Base-by-base conservation (phyloP, 2,888 invertebrate species). In the Peribatodes rhomboidaria region DNA sequence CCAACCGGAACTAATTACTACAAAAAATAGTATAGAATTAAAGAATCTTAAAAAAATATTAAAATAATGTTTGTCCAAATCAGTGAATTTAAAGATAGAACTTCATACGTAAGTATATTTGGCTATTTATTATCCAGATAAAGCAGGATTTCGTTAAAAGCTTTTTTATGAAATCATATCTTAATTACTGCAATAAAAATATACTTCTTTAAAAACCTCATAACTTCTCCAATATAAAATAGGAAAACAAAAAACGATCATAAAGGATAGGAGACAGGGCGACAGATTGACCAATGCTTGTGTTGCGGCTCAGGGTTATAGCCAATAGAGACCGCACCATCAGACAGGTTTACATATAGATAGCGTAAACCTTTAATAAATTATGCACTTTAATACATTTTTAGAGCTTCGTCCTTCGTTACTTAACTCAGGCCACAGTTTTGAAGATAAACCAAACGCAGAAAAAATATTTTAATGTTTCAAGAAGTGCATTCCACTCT, bases 171-270 rank as follows among this genome's bases (percentile, higher is more conserved):
- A 86, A 79, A 80, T 79, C 80, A 84, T 90, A 92, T 92, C 92
- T 92, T 86, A 90, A 92, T 90, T 88, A 86, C 91, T 82, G 82
- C 84, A 89, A 90, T 92, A 92, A 91, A 90, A 87, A 83, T 83
- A 88, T 86, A 85, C 83, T 81, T 80, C 82, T 81, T 83, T 83
- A 83, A 83, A 84, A 89, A 85, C 82, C 88, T 86, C 86, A 89
- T 89, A 88, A 86, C 82, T 88, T 84, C 82, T 83, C 82, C 78
- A 79, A 74, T 78, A 81, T 85, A 88, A 89, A 88, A 86, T 87
- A 84, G 82, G 82, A 72, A 73, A 85, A 82, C 85, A 88, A 89
- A 89, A 90, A 86, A 35, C 83, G 80, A 83, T 85, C 81, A 84
- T 86, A 86, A 84, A 82, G 83, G 86, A 86, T 86, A 79, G 79